Evolutionary conservation across 2,113 vertebrate genomes (phyloP).

Genomic region (Ahaetulla prasina): DNA sequence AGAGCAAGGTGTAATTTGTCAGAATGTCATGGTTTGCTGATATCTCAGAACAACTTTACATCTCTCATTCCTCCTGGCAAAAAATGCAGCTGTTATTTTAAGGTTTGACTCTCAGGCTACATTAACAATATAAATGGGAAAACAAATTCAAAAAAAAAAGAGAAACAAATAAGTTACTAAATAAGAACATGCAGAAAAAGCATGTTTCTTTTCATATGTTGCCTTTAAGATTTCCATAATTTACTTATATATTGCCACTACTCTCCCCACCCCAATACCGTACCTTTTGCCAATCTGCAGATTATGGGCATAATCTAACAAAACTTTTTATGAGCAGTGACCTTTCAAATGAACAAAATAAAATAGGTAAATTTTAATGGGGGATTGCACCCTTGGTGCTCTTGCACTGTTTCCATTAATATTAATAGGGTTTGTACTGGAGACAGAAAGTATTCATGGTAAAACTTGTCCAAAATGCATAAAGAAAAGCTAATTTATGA

Average conservation of each 20-base stretch:
- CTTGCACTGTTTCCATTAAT: neutral
- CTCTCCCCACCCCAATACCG: neutral
- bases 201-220: constrained; percentile 19
- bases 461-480: constrained; percentile 25
- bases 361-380: neutral
- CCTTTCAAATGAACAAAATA: constrained; percentile 20
- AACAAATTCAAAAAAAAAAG: neutral
- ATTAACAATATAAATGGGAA: neutral
- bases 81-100: constrained; percentile 50
- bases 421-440: neutral
- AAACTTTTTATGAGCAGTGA: constrained; percentile 14
- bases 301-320: constrained; percentile 36
- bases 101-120: constrained; percentile 36
- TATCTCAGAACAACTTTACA: constrained; percentile 32
- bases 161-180: neutral
- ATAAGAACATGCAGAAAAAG: neutral
- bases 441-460: neutral
- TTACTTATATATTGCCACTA: constrained; percentile 32
- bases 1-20: constrained; percentile 31
- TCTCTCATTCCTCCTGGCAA: constrained; percentile 37
- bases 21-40: neutral
- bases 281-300: constrained; percentile 34
- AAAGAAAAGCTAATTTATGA: constrained; percentile 38
- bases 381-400: neutral
- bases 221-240: constrained; percentile 39